Base-by-base conservation (phyloP, 2,888 invertebrate species). In the Thalpophila matura region DNA sequence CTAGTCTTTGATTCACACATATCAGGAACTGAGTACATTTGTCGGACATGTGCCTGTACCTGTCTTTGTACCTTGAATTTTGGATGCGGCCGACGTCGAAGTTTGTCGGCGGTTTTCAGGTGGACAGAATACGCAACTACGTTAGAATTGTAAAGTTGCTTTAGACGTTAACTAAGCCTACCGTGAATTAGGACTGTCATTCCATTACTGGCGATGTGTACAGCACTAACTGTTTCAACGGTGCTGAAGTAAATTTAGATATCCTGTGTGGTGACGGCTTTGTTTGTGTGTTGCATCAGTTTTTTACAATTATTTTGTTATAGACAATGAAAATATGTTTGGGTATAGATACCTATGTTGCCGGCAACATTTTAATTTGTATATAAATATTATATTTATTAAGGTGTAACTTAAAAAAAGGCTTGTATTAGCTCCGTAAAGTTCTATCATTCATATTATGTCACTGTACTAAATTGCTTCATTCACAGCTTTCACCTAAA, bases 11-110 rank as follows among this genome's bases (percentile, higher is more conserved):
- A 87, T 85, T 85, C 81, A 62, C 81, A 77, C 77, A 83, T 81
- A 81, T 84, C 86, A 81, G 74, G 74, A 81, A 56, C 79, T 75
- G 82, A 74, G 75, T 81, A 77, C 82, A 80, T 84, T 82, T 80
- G 83, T 84, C 83, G 68, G 89, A 89, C 87, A 88, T 82, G 85
- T 83, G 86, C 84, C 87, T 80, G 79, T 73, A 77, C 82, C 81
- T 85, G 89, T 87, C 89, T 89, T 86, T 89, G 85, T 85, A 86
- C 86, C 86, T 85, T 93, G 87, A 86, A 93, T 93, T 91, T 91
- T 89, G 87, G 80, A 92, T 92, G 90, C 82, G 61, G 62, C 76
- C 60, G 58, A 85, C 86, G 89, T 89, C 86, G 69, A 86, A 91
- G 92, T 91, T 92, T 53, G 87, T 74, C 86, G 74, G 80, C 66